These are phyloP conservation scores for Cataglyphis altisquamis DNA, from an alignment of 2,888 invertebrate genomes.

Conservation along the genomic window DNA sequence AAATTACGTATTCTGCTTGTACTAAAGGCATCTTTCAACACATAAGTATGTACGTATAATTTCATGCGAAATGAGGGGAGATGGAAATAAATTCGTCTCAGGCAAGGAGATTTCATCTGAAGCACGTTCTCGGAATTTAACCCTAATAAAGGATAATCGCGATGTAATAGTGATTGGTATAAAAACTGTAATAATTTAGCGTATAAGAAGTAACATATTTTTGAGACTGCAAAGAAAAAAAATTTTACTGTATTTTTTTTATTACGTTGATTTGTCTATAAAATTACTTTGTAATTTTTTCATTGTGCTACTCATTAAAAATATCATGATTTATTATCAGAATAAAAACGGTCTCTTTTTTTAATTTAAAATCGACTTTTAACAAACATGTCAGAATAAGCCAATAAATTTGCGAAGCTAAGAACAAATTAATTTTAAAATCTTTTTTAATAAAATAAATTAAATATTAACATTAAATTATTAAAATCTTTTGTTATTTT, in stretches of 20 bases:
- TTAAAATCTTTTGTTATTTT: background rate
- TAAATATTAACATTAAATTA: background rate
- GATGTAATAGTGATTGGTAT: background rate
- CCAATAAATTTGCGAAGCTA: background rate
- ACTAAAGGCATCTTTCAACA: background rate
- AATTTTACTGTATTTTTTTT: background rate
- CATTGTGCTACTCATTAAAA: background rate
- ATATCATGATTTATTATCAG: background rate
- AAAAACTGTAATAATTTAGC: background rate
- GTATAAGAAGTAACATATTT: background rate
- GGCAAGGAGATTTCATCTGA: background rate
- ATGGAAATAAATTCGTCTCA: slow-evolving; percentile 18
- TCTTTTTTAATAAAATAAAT: background rate
- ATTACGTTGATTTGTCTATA: background rate
- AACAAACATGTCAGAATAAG: background rate
- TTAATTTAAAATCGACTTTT: background rate
- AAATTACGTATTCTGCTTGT: background rate
- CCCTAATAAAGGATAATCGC: slow-evolving; percentile 10
- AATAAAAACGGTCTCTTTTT: background rate
- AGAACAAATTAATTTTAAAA: background rate
- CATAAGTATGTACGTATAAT: background rate
- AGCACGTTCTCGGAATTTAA: background rate
- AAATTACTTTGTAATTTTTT: background rate
- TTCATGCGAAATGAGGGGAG: background rate
- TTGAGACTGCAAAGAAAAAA: background rate